A percentile compares a stretch with the other conserved stretches of the same genome.
phyloP scores from a whole-genome alignment of 2,888 invertebrate genomes.

The Morpho achilles region DNA sequence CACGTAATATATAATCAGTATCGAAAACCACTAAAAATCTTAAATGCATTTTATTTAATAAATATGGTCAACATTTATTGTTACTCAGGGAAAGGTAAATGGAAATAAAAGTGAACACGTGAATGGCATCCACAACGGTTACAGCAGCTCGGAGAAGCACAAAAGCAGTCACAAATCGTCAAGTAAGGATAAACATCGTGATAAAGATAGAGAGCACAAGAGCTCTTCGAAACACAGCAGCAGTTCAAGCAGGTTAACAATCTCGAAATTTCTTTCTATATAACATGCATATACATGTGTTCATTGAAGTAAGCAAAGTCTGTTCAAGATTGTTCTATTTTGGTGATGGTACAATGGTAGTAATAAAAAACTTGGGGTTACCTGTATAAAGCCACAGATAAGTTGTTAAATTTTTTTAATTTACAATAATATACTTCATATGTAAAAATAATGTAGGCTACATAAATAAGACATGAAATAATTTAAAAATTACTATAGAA shows the following conservation, averaged over 20 bases:
- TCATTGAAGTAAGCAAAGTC: too few species aligned
- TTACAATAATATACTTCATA: too few species aligned
- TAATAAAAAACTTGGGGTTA: too few species aligned
- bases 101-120: slow-evolving; percentile 81
- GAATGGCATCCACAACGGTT: slow-evolving; percentile 91
- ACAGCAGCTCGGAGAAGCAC: slow-evolving; percentile 76
- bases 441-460: too few species aligned
- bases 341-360: too few species aligned
- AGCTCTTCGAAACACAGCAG: slow-evolving; percentile 72
- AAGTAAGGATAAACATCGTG: slow-evolving; percentile 84
- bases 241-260: slow-evolving; percentile 71
- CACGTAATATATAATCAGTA: neutral
- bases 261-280: slow-evolving; percentile 53
- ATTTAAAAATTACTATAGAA: too few species aligned
- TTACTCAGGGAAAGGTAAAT: slow-evolving; percentile 70
- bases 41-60: neutral
- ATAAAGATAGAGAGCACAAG: slow-evolving; percentile 82
- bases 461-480: too few species aligned
- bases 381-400: too few species aligned
- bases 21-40: neutral
- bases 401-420: too few species aligned
- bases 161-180: slow-evolving; percentile 83
- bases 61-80: slow-evolving; percentile 18
- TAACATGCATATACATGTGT: slow-evolving; percentile 2
- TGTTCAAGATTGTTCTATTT: too few species aligned